Evolutionary conservation across 2,797 vertebrate species (phyloP), one percentile per base, ranked within the genome.

Genomic region (Oryzias dopingdopingensis): DNA sequence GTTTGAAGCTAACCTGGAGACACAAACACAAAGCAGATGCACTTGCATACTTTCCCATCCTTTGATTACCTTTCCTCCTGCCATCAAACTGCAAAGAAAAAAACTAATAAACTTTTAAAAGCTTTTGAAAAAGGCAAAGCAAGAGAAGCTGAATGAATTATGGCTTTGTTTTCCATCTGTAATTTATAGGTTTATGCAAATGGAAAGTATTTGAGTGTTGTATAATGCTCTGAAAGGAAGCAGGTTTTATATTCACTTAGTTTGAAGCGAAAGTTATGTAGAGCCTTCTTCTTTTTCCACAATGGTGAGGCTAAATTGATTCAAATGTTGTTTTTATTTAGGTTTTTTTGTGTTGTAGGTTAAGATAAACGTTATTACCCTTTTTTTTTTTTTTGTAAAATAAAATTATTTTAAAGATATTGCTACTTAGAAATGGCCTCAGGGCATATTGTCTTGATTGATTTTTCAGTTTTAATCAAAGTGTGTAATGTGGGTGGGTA

Each of bases 31-130:
- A 75, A 48, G 68, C n/a, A 3, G 51, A 32, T 29, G 40, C 29
- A 41, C 15, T 20, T 0, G 2, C 29, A 44, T 23, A 53, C 15
- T 23, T 60, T 49, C 73, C 70, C 57, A 64, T 62, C 61, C 48
- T 67, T 52, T 64, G 48, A 61, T 52, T 65, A 71, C n/a, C 46
- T 44, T 37, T 40, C 40, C 59, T 66, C 61, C 65, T 73, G 55
- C 77, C 64, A 55, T 69, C 65, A 75, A 73, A 63, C 59, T 71
- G 70, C 58, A 75, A 65, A 15, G 40, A 24, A 22, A 37, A 37
- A 37, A 37, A 37, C n/a, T 45, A 55, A 76, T 72, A 68, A 50
- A 76, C 70, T 55, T 40, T 45, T 61, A 23, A 59, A 56, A 41
- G 40, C 8, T 46, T 66, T 60, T 61, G 46, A 61, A 8, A 14